phyloP scores from a whole-genome alignment of 2,888 invertebrate genomes.

The Rotaria sp. region DNA sequence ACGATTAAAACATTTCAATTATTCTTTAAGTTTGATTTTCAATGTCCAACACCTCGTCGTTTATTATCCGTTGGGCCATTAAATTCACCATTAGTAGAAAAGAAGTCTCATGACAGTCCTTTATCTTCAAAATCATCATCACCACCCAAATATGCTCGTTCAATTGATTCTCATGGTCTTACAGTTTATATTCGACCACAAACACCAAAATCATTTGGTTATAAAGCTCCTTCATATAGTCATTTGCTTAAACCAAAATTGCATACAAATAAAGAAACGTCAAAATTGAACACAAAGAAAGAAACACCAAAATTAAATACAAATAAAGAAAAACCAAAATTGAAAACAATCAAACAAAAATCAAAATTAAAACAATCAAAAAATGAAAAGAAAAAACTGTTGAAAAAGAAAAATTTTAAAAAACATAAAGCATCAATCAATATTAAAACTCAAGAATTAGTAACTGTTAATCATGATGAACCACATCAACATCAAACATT shows the following conservation, averaged over 20 bases:
- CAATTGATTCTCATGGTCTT: not conserved
- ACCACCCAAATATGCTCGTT: not conserved
- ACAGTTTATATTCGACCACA: not conserved
- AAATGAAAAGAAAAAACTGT: not conserved
- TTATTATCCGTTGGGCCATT: not conserved
- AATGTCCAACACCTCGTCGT: slow-evolving; percentile 19
- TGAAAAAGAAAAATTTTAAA: not conserved
- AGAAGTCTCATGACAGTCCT: not conserved
- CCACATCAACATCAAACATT: not conserved
- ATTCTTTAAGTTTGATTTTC: not conserved
- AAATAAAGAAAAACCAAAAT: not conserved
- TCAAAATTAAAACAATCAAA: not conserved
- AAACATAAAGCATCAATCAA: not conserved
- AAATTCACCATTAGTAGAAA: not conserved
- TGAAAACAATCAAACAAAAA: not conserved
- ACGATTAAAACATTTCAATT: not conserved
- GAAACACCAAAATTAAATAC: not conserved
- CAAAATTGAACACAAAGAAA: no score
- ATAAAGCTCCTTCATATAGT: slow-evolving; percentile 2
- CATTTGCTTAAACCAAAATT: not conserved
- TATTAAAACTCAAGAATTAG: not conserved
- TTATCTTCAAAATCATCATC: not conserved
- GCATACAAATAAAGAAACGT: not conserved
- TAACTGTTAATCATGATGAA: not conserved
- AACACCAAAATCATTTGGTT: not conserved